Evolutionary conservation across 2,797 vertebrate species (phyloP).

Genomic region (Rhynchonycteris naso): DNA sequence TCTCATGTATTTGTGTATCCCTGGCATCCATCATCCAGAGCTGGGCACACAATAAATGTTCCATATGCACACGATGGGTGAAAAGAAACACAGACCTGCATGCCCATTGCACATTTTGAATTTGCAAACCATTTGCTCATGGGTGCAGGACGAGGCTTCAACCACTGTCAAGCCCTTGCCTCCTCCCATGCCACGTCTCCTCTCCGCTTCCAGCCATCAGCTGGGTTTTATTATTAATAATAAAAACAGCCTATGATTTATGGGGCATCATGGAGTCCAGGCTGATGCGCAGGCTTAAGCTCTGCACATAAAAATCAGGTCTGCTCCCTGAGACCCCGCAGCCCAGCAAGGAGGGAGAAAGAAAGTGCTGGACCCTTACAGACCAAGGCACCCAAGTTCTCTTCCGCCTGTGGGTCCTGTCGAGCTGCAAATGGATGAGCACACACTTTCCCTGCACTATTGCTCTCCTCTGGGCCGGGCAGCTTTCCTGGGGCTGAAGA

Average conservation of each 20-base stretch:
- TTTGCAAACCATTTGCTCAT: background rate
- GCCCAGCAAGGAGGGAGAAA: background rate
- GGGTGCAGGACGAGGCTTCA: background rate
- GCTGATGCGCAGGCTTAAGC: constrained; percentile 62
- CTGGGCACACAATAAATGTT: rapidly evolving
- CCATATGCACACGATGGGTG: background rate
- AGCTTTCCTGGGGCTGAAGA: background rate
- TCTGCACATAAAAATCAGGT: constrained; percentile 43
- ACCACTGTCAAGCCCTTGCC: background rate
- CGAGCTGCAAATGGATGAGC: background rate
- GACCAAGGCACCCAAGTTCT: background rate
- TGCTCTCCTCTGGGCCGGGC: background rate
- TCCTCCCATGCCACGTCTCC: background rate
- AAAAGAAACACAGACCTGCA: background rate
- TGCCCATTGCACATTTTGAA: background rate
- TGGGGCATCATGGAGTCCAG: constrained; percentile 30
- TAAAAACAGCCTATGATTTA: constrained; percentile 75
- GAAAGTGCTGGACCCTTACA: rapidly evolving
- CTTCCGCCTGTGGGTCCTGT: background rate
- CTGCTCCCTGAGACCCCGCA: constrained; percentile 59
- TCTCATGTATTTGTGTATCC: rapidly evolving
- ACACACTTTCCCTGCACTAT: background rate
- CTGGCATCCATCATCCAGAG: rapidly evolving
- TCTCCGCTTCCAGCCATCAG: constrained; percentile 32
- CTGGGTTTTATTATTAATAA: constrained; percentile 72